Evolutionary conservation across 35 echinoderm and acorn worm species (phyloP).

Genomic region (Hemicentrotus pulcherrimus): DNA sequence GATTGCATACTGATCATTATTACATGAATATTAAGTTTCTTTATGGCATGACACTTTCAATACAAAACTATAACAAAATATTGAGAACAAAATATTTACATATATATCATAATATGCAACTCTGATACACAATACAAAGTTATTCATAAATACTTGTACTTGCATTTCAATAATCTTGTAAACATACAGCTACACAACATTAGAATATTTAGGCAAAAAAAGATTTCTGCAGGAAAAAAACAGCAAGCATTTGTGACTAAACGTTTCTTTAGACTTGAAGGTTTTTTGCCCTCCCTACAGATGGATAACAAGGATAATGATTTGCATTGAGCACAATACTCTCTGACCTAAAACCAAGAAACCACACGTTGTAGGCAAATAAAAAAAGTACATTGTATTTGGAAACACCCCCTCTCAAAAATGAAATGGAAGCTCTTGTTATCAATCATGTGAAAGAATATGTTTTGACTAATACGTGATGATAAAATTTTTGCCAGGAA

Average conservation of each 20-base stretch:
- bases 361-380: too few relatives aligned
- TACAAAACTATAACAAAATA: slow-evolving; percentile 10
- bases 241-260: background rate
- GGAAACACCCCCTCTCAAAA: too few relatives aligned
- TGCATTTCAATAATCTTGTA: background rate
- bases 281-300: too few relatives aligned
- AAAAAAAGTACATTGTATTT: too few relatives aligned
- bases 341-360: too few relatives aligned
- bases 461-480: too few relatives aligned
- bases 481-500: too few relatives aligned
- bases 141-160: background rate
- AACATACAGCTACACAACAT: background rate
- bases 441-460: too few relatives aligned
- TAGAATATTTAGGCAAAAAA: background rate
- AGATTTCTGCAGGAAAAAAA: background rate
- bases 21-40: background rate
- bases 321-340: too few relatives aligned
- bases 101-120: background rate
- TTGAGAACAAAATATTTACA: background rate
- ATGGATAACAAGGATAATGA: too few relatives aligned
- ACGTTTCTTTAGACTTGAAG: background rate
- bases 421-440: too few relatives aligned
- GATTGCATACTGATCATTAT: background rate
- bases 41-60: background rate
- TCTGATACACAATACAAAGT: background rate